Evolutionary conservation across 2,797 vertebrate genomes (phyloP), one percentile per base, ranked within the genome.

Genomic region (Pachyuromys duprasi): DNA sequence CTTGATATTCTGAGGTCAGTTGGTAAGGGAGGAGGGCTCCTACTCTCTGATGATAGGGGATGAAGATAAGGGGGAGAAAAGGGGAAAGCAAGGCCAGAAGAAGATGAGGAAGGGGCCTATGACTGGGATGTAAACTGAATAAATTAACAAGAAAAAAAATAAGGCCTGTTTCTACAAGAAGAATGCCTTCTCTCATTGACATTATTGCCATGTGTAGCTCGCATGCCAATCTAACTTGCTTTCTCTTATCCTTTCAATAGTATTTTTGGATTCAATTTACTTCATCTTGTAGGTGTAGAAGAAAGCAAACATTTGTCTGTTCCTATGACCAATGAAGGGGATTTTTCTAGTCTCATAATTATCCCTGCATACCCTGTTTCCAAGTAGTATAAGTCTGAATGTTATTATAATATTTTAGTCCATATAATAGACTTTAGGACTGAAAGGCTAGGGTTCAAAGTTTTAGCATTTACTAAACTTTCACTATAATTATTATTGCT

Each of bases 271-370:
- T 12, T 80, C 24, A 76, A 31, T 70, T 94, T 90, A 91, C 9
- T 95, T 89, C 42, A 78, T 79, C 8, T 36, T 67, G 8, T 2
- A 74, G 69, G 94, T 86, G 89, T 28, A 67, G 17, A 55, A 72
- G 57, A 90, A 90, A 76, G 89, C 42, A 86, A 94, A 36, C 53
- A 67, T 76, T n/a, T 92, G 7, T 60, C 53, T 95, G 74, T 14
- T 8, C 8, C 90, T 90, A 76, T 87, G 2, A 90, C n/a, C 49
- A 28, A 82, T 60, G 75, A 86, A 72, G 72, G 20, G 84, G 33
- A 78, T 31, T 18, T 57, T 65, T 42, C 67, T 11, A 55, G 26
- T 76, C 4, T 62, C 49, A 67, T 62, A 49, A 87, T 78, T 26
- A 78, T 81, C 60, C 86, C 0, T 78, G 2, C 0, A 31, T 74